Base-by-base conservation (phyloP, 2,797 vertebrate species). In the Clamator glandarius region DNA sequence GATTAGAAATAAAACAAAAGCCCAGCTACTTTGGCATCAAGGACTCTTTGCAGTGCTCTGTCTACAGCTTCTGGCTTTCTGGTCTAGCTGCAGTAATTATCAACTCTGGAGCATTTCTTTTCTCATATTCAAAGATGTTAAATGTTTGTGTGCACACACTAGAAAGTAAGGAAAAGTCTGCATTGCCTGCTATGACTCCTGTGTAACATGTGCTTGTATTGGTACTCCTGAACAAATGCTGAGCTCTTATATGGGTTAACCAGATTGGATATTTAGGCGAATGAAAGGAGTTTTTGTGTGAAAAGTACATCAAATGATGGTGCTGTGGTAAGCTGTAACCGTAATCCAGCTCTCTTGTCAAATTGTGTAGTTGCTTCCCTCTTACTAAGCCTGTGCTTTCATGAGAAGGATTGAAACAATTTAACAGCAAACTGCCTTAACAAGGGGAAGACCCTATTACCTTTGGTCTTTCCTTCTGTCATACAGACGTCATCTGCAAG, bases 401-500 rank as follows among this genome's bases (percentile, higher is more conserved):
- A 12, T 16, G 51, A 82, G 44, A 69, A 48, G 44, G 33, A 21
- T 85, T 39, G 18, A 62, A 58, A 51, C 31, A 14, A 12, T 35
- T 41, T 23, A 33, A 61, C 9, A 51, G 19, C 15, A 68, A 35
- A 54, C 28, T 2, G 13, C 20, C 41, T 1, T 26, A 25, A 28
- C n/a, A 23, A 28, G 31, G 12, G n/a, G 20, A 51, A 80, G 62
- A 28, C 6, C 8, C 5, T 8, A 0, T 63, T 35, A 31, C 20
- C 5, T 18, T 29, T 0, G 0, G 2, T 23, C 11, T 61, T 63
- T 46, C 3, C 6, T 79, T 8, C 28, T 51, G 24, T 76, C 5
- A 0, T 19, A 6, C 7, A 8, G 31, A 18, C 44, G 67, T 11
- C 21, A 41, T 44, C 36, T 68, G 39, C 11, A 57, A 26, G 41